phyloP scores from a whole-genome alignment of 2,888 invertebrate species.

The Drosophila parthenogenetica region DNA sequence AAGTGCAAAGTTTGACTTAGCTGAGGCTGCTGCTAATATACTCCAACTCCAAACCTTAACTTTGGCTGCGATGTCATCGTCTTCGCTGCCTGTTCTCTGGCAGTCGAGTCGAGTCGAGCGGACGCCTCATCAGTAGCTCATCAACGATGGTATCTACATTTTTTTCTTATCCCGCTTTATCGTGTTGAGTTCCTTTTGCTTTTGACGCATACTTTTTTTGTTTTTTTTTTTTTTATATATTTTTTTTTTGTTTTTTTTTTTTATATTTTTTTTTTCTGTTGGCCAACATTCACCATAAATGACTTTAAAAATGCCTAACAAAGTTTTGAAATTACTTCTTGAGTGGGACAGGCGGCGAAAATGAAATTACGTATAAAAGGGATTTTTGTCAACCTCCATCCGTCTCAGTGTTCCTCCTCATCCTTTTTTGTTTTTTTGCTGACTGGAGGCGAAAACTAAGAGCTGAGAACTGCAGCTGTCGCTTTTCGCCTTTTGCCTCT shows the following conservation, averaged over 20 bases:
- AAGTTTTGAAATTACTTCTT: slow-evolving; percentile 79
- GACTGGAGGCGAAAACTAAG: slow-evolving; percentile 30
- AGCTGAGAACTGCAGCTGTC: slow-evolving; percentile 53
- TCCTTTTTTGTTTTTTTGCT: too few relatives aligned
- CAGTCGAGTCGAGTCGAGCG: slow-evolving; percentile 3
- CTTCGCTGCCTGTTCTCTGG: slow-evolving; percentile 7
- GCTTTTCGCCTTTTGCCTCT: slow-evolving; percentile 21
- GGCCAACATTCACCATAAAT: slow-evolving; percentile 60
- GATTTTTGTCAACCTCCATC: slow-evolving; percentile 58
- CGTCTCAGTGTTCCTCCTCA: neutral
- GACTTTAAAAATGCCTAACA: slow-evolving; percentile 78
- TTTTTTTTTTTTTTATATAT: too few relatives aligned
- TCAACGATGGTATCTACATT: slow-evolving; percentile 62
- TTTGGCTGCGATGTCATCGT: slow-evolving; percentile 1
- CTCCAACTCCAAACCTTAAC: slow-evolving; percentile 3
- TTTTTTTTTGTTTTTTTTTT: neutral
- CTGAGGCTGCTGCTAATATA: slow-evolving; percentile 19
- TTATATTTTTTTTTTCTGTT: slow-evolving; percentile 22
- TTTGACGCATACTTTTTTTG: neutral
- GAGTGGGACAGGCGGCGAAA: slow-evolving; percentile 60
- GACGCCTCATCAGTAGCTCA: slow-evolving; percentile 75
- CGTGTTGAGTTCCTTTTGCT: slow-evolving; percentile 25
- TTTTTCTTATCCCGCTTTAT: slow-evolving; percentile 20
- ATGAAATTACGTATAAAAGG: slow-evolving; percentile 74
- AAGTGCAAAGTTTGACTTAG: slow-evolving; percentile 55